Evolutionary conservation across 2,888 invertebrate species (phyloP).

Genomic region (Epirrhoe alternata): DNA sequence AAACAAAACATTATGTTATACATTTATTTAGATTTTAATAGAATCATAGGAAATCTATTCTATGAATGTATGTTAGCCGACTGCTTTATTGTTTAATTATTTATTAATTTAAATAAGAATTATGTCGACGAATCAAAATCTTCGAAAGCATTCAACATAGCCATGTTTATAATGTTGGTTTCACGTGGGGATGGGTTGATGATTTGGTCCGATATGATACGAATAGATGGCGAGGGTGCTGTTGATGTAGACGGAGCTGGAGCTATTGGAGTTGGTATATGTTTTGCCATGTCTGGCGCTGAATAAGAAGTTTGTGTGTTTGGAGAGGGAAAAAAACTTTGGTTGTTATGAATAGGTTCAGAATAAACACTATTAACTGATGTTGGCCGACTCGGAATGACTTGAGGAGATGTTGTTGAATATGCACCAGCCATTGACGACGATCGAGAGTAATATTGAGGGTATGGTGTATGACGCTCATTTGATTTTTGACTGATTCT

Average conservation of each 20-base stretch:
- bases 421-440: too few species aligned
- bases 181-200: constrained; percentile 17
- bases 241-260: constrained; percentile 39
- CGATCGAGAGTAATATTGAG: too few species aligned
- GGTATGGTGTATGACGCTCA: constrained; percentile 8
- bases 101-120: constrained; percentile 4
- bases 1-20: constrained; percentile 4
- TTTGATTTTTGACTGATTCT: neutral
- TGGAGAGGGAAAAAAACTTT: too few species aligned
- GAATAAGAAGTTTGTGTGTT: constrained; percentile 10
- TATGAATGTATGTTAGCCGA: neutral
- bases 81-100: constrained; percentile 3
- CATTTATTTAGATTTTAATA: constrained; percentile 2
- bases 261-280: constrained; percentile 37
- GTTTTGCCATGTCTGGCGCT: constrained; percentile 31
- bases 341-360: too few species aligned
- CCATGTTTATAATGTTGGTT: constrained; percentile 4
- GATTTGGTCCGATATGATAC: constrained; percentile 35
- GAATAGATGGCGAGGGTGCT: constrained; percentile 35
- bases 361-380: too few species aligned
- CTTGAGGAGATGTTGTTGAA: too few species aligned
- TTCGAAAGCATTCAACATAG: constrained; percentile 2
- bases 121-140: constrained; percentile 1
- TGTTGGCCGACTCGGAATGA: too few species aligned
- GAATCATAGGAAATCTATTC: neutral